phyloP scores from a whole-genome alignment of 2,113 vertebrate genomes.

The Eudyptes chrysolophus region DNA sequence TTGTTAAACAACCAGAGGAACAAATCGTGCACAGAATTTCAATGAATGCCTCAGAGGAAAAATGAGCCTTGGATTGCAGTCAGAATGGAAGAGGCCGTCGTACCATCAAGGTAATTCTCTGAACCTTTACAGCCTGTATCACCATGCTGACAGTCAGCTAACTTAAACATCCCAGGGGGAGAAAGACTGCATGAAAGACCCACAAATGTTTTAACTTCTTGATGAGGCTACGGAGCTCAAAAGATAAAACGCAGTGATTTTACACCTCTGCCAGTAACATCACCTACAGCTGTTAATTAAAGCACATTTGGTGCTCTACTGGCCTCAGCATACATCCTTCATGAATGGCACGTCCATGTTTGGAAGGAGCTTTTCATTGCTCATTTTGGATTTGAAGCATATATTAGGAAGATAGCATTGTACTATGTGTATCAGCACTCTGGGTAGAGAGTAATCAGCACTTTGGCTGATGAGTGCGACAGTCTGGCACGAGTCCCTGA shows the following conservation, averaged over 20 bases:
- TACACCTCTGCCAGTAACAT: background rate
- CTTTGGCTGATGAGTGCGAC: fast-evolving
- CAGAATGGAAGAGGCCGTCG: slow-evolving; percentile 64
- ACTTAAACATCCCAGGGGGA: slow-evolving; percentile 29
- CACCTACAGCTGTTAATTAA: background rate
- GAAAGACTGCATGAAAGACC: background rate
- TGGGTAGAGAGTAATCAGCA: background rate
- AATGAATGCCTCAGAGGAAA: slow-evolving; percentile 65
- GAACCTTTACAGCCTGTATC: slow-evolving; percentile 48
- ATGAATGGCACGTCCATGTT: background rate
- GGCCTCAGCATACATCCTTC: background rate
- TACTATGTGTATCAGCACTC: background rate
- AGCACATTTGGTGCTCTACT: background rate
- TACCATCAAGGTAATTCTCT: slow-evolving; percentile 64
- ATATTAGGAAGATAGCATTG: background rate
- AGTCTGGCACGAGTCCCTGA: background rate
- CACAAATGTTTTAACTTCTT: slow-evolving; percentile 37
- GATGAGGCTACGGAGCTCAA: slow-evolving; percentile 20
- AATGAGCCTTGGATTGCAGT: slow-evolving; percentile 42
- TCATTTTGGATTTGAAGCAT: background rate
- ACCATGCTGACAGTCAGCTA: slow-evolving; percentile 47
- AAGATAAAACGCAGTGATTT: background rate
- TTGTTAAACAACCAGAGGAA: slow-evolving; percentile 75
- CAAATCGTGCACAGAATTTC: slow-evolving; percentile 64
- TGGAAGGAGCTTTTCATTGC: background rate